These are phyloP conservation scores for Agriopis aurantiaria DNA, from an alignment of 2,888 invertebrate species.

Conservation along the genomic window DNA sequence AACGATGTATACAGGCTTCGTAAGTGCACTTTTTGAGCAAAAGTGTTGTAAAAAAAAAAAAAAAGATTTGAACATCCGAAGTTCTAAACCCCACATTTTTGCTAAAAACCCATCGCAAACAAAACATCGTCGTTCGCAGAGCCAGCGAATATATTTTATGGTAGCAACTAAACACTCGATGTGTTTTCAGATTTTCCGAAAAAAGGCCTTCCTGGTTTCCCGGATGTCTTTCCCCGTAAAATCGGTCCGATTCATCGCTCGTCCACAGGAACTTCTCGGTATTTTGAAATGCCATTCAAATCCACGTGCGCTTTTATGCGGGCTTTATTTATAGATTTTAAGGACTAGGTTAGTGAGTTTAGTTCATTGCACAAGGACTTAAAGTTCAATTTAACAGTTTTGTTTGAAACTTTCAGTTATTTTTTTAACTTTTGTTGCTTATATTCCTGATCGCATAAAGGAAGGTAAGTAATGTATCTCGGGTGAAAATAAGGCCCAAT, in stretches of 20 bases:
- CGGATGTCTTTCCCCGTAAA: constrained; percentile 12
- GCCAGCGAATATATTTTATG: constrained; percentile 30
- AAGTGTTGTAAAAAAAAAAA: too few species aligned
- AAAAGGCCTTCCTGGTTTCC: constrained; percentile 18
- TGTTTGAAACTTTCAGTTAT: too few species aligned
- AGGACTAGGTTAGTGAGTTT: background rate
- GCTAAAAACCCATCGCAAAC: constrained; percentile 19
- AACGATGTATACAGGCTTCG: too few species aligned
- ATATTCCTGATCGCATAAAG: too few species aligned
- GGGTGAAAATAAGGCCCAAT: too few species aligned
- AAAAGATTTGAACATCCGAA: constrained; percentile 10
- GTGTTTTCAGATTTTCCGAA: constrained; percentile 27
- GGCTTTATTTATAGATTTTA: background rate
- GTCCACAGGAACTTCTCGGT: constrained; percentile 21
- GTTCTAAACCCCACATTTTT: background rate
- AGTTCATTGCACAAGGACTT: background rate
- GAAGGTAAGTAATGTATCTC: too few species aligned
- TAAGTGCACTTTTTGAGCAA: too few species aligned
- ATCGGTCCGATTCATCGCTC: constrained; percentile 27
- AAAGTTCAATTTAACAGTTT: too few species aligned
- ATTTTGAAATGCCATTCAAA: constrained; percentile 35
- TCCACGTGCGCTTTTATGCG: constrained; percentile 15
- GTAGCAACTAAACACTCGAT: constrained; percentile 34
- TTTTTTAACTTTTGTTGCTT: too few species aligned
- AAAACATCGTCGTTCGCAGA: constrained; percentile 11